Evolutionary conservation across 2,113 vertebrate species (phyloP).

Genomic region (Pachycephala philippinensis): DNA sequence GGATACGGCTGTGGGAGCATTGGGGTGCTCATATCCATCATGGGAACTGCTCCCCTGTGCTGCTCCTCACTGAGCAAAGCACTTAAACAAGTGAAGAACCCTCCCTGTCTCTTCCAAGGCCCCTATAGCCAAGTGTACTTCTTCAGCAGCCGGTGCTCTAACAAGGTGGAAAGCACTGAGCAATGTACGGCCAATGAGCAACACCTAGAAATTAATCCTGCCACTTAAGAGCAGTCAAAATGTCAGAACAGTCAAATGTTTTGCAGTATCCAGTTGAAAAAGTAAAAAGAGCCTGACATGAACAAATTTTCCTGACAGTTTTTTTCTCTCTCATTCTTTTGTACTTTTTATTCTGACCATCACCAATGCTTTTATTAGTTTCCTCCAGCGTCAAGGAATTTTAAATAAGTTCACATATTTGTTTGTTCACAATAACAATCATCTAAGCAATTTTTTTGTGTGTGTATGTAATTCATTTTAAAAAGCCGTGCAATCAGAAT

Average conservation of each 20-base stretch:
- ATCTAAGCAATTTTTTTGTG: neutral
- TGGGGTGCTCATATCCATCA: rapidly evolving
- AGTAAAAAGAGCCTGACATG: neutral
- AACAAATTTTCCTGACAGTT: neutral
- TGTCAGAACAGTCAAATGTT: neutral
- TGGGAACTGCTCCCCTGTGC: neutral
- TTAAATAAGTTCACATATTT: neutral
- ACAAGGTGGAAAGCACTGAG: neutral
- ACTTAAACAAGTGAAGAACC: neutral
- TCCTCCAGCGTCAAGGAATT: neutral
- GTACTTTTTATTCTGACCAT: neutral
- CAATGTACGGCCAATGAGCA: neutral
- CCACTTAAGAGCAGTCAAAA: neutral
- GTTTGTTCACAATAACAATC: neutral
- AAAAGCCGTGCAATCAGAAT: neutral
- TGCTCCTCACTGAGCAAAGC: neutral
- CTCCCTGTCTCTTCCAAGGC: neutral
- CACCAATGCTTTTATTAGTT: neutral
- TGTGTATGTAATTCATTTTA: neutral
- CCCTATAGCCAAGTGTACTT: rapidly evolving
- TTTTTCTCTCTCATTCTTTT: neutral
- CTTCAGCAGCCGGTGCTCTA: neutral
- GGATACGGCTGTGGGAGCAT: neutral
- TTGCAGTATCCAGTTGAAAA: neutral
- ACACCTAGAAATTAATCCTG: neutral